phyloP scores from a whole-genome alignment of 2,113 vertebrate genomes.

The Prunella himalayana region DNA sequence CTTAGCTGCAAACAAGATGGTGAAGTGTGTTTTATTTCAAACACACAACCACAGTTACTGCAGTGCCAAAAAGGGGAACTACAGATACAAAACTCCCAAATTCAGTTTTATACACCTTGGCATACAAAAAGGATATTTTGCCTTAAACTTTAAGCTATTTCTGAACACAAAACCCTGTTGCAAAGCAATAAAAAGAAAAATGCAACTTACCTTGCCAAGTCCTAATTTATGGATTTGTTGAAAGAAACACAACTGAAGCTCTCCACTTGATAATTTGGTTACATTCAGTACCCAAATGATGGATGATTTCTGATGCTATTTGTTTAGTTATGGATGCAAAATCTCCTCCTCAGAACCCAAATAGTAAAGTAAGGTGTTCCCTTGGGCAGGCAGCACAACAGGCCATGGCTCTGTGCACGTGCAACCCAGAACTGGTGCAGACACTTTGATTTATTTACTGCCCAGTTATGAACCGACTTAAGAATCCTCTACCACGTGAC shows the following conservation, averaged over 20 bases:
- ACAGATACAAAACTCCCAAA: background rate
- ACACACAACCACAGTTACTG: background rate
- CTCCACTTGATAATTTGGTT: background rate
- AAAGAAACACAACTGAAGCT: background rate
- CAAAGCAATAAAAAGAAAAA: background rate
- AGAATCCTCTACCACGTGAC: constrained; percentile 2
- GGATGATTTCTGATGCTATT: background rate
- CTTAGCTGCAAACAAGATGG: fast-evolving
- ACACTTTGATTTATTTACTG: background rate
- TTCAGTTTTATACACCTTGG: background rate
- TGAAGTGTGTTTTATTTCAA: background rate
- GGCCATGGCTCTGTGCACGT: background rate
- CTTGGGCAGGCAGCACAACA: background rate
- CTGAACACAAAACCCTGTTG: background rate
- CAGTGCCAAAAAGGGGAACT: background rate
- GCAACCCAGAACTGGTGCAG: fast-evolving
- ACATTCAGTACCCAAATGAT: background rate
- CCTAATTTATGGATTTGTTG: background rate
- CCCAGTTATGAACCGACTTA: background rate
- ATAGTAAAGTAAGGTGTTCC: background rate
- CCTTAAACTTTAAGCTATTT: background rate
- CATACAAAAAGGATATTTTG: background rate
- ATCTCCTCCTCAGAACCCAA: background rate
- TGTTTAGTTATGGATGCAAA: background rate
- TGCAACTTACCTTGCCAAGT: background rate